These are phyloP conservation scores for Thalassarche chlororhynchos DNA, from an alignment of 2,113 vertebrate species.

Conservation along the genomic window DNA sequence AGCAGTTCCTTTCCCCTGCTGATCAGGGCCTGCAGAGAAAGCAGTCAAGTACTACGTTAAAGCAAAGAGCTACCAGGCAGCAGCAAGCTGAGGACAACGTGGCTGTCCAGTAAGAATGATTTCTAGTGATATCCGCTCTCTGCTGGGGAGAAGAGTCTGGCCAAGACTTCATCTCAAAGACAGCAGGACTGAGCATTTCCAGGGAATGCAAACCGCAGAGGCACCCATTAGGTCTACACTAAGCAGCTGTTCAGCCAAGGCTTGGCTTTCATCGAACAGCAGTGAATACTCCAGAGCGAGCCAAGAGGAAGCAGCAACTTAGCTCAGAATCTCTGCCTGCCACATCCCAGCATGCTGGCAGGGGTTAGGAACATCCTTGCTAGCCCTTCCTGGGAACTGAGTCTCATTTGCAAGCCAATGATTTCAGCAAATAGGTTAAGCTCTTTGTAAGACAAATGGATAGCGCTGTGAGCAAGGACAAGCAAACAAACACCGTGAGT, in stretches of 20 bases:
- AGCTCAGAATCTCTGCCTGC: neutral
- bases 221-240: neutral
- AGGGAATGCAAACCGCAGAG: neutral
- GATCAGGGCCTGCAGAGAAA: conserved; percentile 71
- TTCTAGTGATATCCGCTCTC: neutral
- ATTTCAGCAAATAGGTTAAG: neutral
- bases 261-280: neutral
- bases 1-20: conserved; percentile 87
- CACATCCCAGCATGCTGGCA: neutral
- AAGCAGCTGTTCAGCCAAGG: neutral
- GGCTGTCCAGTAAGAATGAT: neutral
- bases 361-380: neutral
- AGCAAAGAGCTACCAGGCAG: neutral
- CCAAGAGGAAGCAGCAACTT: neutral
- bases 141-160: neutral
- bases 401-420: neutral
- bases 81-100: neutral
- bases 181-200: neutral
- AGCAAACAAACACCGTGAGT: neutral
- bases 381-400: neutral
- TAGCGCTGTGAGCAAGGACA: neutral
- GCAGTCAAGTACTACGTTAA: neutral
- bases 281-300: neutral
- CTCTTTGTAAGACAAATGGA: neutral
- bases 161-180: neutral